A percentile compares a stretch with the other conserved stretches of the same genome.
phyloP scores from a whole-genome alignment of 2,113 vertebrate species.

The Chiloscyllium plagiosum region DNA sequence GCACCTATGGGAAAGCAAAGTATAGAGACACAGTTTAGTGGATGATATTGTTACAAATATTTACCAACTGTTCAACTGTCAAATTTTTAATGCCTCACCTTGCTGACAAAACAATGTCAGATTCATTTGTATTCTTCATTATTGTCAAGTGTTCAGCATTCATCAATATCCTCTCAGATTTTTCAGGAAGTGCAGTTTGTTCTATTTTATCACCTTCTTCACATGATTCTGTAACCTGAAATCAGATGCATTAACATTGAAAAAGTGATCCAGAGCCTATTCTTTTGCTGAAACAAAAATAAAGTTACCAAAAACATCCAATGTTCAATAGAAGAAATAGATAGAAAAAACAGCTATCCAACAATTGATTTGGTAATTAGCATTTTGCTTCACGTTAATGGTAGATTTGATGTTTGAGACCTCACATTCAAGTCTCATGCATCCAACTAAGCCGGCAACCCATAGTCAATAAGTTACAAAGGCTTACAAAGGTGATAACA shows the following conservation, averaged over 20 bases:
- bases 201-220: constrained; percentile 91
- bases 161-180: constrained; percentile 63
- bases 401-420: neutral
- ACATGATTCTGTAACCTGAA: constrained; percentile 32
- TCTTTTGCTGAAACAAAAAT: neutral
- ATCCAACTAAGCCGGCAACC: neutral
- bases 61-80: neutral
- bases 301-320: neutral
- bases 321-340: neutral
- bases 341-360: neutral
- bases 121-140: constrained; percentile 57
- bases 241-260: neutral
- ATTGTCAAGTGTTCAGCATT: constrained; percentile 47
- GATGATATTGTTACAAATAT: neutral
- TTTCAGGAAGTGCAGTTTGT: constrained; percentile 81
- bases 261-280: neutral
- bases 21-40: neutral
- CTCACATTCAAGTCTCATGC: neutral
- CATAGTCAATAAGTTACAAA: neutral
- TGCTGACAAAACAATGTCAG: constrained; percentile 60
- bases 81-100: constrained; percentile 50
- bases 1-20: neutral
- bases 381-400: neutral
- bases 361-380: neutral
- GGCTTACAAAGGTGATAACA: neutral